Percentiles rank a stretch among this genome's conserved stretches.
These are phyloP conservation scores for Labia minor DNA, from an alignment of 2,888 invertebrate species.

Conservation along the genomic window DNA sequence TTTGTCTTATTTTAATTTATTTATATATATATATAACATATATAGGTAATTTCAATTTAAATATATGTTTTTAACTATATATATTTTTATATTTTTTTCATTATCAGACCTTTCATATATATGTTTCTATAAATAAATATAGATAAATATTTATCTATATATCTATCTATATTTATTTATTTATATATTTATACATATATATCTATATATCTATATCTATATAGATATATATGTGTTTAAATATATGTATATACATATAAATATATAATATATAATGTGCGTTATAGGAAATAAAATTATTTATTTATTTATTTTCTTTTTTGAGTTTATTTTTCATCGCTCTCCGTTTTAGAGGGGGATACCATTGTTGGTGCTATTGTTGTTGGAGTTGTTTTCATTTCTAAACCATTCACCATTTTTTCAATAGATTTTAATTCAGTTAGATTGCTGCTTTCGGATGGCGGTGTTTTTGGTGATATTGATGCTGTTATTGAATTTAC, in stretches of 20 bases:
- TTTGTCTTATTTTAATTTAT: no score
- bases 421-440: constrained; percentile 91
- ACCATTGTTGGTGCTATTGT: neutral
- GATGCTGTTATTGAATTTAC: constrained; percentile 43
- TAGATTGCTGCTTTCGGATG: constrained; percentile 38
- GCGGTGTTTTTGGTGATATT: constrained; percentile 44
- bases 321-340: neutral
- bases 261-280: neutral
- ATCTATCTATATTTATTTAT: no score
- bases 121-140: neutral
- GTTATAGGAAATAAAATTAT: neutral
- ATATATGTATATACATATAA: neutral
- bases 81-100: neutral
- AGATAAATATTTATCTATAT: neutral
- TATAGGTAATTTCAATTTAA: no score
- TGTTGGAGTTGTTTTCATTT: constrained; percentile 49
- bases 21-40: no score
- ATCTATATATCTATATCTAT: no score
- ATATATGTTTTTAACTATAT: no score
- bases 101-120: constrained; percentile 5
- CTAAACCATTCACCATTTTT: constrained; percentile 93
- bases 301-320: neutral
- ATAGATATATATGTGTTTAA: no score
- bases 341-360: neutral
- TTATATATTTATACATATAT: no score